Conservation (phyloP, 2,113 vertebrate species). For the Lasiurus cinereus region DNA sequence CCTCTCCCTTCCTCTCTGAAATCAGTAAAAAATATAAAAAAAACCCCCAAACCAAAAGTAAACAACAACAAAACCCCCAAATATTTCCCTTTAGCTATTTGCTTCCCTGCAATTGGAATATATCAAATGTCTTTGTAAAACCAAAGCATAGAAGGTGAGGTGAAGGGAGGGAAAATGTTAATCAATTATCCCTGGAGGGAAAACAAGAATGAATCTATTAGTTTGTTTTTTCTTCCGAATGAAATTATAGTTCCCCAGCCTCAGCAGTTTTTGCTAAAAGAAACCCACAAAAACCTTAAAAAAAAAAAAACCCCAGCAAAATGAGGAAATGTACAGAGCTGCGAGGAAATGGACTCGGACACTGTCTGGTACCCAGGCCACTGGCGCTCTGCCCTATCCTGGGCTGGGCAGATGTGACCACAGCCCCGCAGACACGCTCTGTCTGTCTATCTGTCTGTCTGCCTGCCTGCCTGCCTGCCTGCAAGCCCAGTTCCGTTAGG, state of each 20-base stretch:
- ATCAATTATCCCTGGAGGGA: slow-evolving; percentile 48
- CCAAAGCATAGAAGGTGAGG: not conserved
- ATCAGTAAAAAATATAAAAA: too few relatives aligned
- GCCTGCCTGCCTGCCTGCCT: not conserved
- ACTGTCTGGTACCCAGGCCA: slow-evolving; percentile 47
- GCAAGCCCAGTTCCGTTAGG: not conserved
- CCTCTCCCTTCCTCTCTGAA: too few relatives aligned
- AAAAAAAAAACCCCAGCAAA: slow-evolving; percentile 1
- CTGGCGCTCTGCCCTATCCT: slow-evolving; percentile 33
- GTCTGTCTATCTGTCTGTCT: slow-evolving; percentile 29
- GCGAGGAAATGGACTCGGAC: slow-evolving; percentile 64
- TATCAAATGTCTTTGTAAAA: slow-evolving; percentile 55
- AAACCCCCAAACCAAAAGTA: too few relatives aligned
- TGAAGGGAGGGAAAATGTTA: slow-evolving; percentile 24
- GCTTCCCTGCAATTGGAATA: slow-evolving; percentile 56
- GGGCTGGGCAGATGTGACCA: slow-evolving; percentile 48
- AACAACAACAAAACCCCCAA: not conserved
- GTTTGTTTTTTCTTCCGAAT: slow-evolving; percentile 61
- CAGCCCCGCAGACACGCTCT: not conserved
- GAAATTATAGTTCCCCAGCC: slow-evolving; percentile 59
- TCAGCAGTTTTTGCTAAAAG: slow-evolving; percentile 70
- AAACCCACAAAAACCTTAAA: not conserved
- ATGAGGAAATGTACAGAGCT: slow-evolving; percentile 78
- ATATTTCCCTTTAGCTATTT: slow-evolving; percentile 45
- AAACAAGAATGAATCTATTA: slow-evolving; percentile 54